phyloP scores from a whole-genome alignment of 2,797 vertebrate genomes.

The Hyperoplus lanceolatus region DNA sequence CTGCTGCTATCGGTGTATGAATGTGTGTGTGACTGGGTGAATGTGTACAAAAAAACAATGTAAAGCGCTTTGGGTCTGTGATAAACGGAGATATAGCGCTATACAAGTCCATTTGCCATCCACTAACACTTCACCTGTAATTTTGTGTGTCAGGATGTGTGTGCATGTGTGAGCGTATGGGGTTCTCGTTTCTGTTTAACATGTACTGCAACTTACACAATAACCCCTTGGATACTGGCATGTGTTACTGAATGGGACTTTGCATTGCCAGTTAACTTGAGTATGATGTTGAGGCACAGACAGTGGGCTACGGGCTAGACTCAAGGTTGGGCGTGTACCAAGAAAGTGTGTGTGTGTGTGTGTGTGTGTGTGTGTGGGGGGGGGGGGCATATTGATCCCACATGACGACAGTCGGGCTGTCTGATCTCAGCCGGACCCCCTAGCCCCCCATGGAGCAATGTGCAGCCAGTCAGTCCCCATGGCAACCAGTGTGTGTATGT shows the following conservation, averaged over 20 bases:
- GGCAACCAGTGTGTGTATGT: slow-evolving; percentile 81
- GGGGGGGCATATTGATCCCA: slow-evolving; percentile 89
- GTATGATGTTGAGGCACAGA: slow-evolving; percentile 15
- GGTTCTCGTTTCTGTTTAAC: background rate
- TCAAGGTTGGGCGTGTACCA: slow-evolving; percentile 32
- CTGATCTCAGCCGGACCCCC: slow-evolving; percentile 91
- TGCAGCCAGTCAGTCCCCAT: slow-evolving; percentile 88
- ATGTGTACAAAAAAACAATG: no score
- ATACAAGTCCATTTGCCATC: no score
- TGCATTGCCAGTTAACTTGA: slow-evolving; percentile 4
- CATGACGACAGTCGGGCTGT: slow-evolving; percentile 90
- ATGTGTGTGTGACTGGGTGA: no score
- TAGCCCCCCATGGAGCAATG: slow-evolving; percentile 77
- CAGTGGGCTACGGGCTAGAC: slow-evolving; percentile 5
- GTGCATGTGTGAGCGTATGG: background rate
- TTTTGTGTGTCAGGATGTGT: background rate
- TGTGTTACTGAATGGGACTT: background rate
- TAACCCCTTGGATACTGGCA: background rate
- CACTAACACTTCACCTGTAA: background rate
- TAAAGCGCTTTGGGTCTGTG: no score
- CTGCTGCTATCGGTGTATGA: no score
- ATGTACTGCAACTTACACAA: background rate
- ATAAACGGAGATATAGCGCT: no score
- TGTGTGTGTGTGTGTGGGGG: background rate
- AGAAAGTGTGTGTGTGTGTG: slow-evolving; percentile 12